phyloP scores from a whole-genome alignment of 2,113 vertebrate species.

The Progne subis region DNA sequence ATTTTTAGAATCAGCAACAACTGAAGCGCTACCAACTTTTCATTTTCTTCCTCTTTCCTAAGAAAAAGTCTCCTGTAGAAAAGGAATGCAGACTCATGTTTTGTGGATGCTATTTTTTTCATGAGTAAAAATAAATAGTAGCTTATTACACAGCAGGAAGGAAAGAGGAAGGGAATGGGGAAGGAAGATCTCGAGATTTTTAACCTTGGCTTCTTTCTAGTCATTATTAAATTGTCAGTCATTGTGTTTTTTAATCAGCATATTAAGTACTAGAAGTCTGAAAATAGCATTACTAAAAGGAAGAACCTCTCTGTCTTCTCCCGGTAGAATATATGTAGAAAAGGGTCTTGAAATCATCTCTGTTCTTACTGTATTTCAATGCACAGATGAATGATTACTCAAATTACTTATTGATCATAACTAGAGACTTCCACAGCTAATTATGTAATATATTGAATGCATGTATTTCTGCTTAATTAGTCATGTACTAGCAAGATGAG shows the following conservation, averaged over 20 bases:
- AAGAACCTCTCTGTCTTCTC: neutral
- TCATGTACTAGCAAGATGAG: neutral
- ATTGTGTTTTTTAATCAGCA: neutral
- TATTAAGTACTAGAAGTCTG: neutral
- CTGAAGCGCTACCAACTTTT: neutral
- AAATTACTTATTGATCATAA: neutral
- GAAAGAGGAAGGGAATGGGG: neutral
- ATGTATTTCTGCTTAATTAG: conserved; percentile 15
- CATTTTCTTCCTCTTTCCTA: neutral
- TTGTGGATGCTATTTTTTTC: neutral
- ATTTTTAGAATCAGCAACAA: neutral
- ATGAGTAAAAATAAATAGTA: neutral
- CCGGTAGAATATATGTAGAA: neutral
- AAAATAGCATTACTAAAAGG: neutral
- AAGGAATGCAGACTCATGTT: neutral
- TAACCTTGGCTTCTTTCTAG: neutral
- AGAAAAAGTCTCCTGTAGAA: neutral
- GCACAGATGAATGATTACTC: neutral
- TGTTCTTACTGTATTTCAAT: neutral
- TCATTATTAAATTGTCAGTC: neutral
- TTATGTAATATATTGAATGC: neutral
- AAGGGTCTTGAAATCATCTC: neutral
- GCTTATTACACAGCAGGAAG: neutral
- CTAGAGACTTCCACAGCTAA: neutral
- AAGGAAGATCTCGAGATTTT: neutral